These are phyloP conservation scores for Botrylloides violaceus DNA, from an alignment of 23 tunicate genomes.

Conservation along the genomic window DNA sequence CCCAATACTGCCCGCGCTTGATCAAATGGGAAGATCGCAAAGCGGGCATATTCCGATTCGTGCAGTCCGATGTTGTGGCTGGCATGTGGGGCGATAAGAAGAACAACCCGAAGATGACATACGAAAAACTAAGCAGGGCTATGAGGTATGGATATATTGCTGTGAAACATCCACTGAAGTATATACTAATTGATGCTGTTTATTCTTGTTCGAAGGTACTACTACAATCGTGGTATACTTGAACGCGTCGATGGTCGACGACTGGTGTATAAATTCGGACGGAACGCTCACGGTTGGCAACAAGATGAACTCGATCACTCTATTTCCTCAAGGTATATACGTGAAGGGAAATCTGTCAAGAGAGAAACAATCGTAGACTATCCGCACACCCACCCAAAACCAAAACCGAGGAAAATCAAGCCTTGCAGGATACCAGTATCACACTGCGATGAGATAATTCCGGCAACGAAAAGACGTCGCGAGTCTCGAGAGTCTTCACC, in stretches of 20 bases:
- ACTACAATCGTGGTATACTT: conserved; percentile 87
- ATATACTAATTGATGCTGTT: not conserved
- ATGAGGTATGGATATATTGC: conserved; percentile 39
- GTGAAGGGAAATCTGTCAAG: too few relatives aligned
- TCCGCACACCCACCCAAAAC: too few relatives aligned
- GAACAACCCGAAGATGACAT: conserved; percentile 87
- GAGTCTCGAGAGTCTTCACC: not conserved
- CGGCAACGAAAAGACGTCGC: not conserved
- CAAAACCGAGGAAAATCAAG: not conserved
- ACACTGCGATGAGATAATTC: not conserved
- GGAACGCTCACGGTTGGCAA: conserved; percentile 82
- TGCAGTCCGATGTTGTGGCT: conserved; percentile 71
- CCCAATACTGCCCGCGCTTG: conserved; percentile 60
- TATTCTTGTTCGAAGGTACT: conserved; percentile 37
- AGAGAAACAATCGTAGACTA: too few relatives aligned
- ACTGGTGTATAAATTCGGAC: conserved; percentile 89
- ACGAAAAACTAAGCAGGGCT: conserved; percentile 81
- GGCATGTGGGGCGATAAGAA: conserved; percentile 88
- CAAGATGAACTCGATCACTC: not conserved
- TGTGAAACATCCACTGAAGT: not conserved
- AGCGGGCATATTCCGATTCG: conserved; percentile 72
- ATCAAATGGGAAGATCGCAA: conserved; percentile 88
- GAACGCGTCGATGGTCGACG: conserved; percentile 89
- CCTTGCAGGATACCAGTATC: not conserved
- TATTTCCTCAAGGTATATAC: too few relatives aligned